These are phyloP conservation scores for Ethmia dodecea DNA, from an alignment of 2,888 invertebrate species.

Conservation along the genomic window DNA sequence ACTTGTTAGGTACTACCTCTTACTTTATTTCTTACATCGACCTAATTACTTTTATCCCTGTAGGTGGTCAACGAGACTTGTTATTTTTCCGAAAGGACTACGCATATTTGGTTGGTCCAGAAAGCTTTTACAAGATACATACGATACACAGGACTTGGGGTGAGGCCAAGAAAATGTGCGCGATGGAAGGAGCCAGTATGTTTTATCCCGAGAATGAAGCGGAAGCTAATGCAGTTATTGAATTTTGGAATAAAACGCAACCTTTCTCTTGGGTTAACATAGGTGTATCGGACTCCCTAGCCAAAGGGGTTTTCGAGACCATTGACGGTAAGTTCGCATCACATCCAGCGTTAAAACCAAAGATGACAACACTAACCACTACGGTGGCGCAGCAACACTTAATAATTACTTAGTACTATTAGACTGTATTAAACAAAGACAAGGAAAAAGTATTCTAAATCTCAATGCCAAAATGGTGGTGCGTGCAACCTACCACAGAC, in stretches of 20 bases:
- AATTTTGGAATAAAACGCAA: conserved; percentile 29
- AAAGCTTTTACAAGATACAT: conserved; percentile 55
- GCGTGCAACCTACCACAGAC: no score
- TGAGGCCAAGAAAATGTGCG: conserved; percentile 42
- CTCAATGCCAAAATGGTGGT: no score
- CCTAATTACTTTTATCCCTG: conserved; percentile 12
- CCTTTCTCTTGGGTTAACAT: conserved; percentile 30
- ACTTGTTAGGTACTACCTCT: no score
- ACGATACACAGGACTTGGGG: conserved; percentile 40
- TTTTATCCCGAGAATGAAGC: conserved; percentile 43
- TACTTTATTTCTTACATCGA: no score
- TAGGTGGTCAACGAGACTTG: conserved; percentile 40
- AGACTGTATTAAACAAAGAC: no score
- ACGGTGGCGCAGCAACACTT: no score
- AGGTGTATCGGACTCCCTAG: conserved; percentile 40
- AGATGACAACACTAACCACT: no score
- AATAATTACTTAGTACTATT: no score
- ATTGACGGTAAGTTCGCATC: conserved; percentile 23
- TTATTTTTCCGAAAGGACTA: conserved; percentile 56
- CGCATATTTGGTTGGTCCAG: conserved; percentile 31
- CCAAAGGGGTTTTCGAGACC: conserved; percentile 42
- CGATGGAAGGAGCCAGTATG: conserved; percentile 42
- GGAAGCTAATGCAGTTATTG: conserved; percentile 35
- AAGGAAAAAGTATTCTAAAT: no score
- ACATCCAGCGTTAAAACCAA: no score